phyloP scores from a whole-genome alignment of 2,888 invertebrate genomes.

The Hedychridium roseum region DNA sequence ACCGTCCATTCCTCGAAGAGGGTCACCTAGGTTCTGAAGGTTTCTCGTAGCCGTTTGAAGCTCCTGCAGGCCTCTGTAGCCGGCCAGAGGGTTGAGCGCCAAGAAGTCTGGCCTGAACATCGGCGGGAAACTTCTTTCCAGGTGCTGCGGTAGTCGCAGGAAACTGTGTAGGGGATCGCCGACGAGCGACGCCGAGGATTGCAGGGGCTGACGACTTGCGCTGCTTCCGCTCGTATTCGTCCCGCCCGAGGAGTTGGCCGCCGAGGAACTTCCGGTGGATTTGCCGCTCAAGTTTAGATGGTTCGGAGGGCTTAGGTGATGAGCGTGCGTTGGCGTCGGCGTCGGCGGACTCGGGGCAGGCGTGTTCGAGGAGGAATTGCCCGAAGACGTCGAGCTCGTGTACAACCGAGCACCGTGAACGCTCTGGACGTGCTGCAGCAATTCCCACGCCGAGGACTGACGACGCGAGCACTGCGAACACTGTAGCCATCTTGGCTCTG shows the following conservation, averaged over 20 bases:
- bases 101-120: constrained; percentile 62
- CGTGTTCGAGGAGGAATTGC: constrained; percentile 60
- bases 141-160: constrained; percentile 58
- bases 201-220: constrained; percentile 53
- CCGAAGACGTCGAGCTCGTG: constrained; percentile 69
- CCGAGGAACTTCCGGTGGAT: constrained; percentile 61
- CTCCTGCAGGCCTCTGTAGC: constrained; percentile 59
- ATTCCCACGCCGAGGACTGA: constrained; percentile 92
- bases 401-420: constrained; percentile 95
- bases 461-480: constrained; percentile 94
- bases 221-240: constrained; percentile 56
- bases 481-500: constrained; percentile 94
- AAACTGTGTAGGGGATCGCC: constrained; percentile 60
- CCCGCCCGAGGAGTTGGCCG: constrained; percentile 62
- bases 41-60: constrained; percentile 60
- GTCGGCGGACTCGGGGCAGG: constrained; percentile 64
- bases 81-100: constrained; percentile 55
- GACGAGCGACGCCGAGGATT: constrained; percentile 57
- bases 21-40: constrained; percentile 59
- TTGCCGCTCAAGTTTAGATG: constrained; percentile 61
- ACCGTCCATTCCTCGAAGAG: constrained; percentile 59
- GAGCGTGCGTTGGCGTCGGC: constrained; percentile 60
- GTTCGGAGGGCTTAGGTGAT: constrained; percentile 61
- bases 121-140: constrained; percentile 57
- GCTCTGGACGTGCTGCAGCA: constrained; percentile 94